Evolutionary conservation across 1,140 invertebrate species (phyloP), one percentile per base, ranked within the genome.

Genomic region (Steinernema feltiae): DNA sequence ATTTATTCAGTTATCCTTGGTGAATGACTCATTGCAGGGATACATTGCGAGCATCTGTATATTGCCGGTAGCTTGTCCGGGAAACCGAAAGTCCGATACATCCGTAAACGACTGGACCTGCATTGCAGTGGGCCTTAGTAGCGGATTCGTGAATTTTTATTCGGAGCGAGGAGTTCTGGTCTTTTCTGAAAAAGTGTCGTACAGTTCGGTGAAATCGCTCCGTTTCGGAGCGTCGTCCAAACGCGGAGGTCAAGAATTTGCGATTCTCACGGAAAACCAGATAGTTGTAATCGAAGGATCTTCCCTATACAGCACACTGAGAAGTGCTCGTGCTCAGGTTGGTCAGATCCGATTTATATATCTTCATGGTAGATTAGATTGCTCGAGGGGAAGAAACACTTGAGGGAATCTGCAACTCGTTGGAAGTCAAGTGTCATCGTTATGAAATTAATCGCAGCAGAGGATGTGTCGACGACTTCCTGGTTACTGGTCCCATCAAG

Each of bases 71-170:
- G 53, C 53, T 3, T 15, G 53, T 63, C 53, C 53, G 15, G 53
- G 53, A 3, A 63, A 63, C 53, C 15, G 53, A 3, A 63, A 63
- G 53, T 63, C 53, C 15, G 53, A 63, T 21, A 63, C 53, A 15
- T 63, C 53, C 53, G 53, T 63, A 7, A n/a, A n/a, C 53, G 53
- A 63, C 24, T 63, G 53, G 53, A 63, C 53, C 53, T 63, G 53
- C 24, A 21, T 63, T 7, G 53, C 53, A 7, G 53, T 63, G 12
- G 53, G 12, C 7, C 53, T 63, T 3, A 63, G 24, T 21, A 63
- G 53, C 53, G 53, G 53, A 15, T 27, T 17, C 53, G 53, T 63
- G 7, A 15, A 63, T 21, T 63, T 63, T 21, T 63, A 63, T 21
- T 63, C 53, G 15, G 53, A 63, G 24, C 53, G 53, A 7, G 53